Conservation (phyloP, 2,888 invertebrate genomes). For the Tachystola acroxantha region DNA sequence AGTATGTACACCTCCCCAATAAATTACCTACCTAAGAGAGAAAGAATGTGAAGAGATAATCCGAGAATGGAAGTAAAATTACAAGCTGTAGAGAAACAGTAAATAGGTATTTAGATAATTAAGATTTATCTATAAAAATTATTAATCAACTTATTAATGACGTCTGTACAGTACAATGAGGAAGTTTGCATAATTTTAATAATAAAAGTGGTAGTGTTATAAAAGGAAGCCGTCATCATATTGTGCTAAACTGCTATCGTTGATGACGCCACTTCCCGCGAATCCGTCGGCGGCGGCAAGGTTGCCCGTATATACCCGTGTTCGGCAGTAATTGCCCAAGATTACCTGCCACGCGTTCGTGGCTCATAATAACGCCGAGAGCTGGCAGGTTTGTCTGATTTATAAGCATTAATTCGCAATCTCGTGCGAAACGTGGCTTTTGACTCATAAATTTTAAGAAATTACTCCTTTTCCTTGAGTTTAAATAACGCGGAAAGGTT, state of each 20-base stretch:
- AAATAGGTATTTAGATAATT: too few relatives aligned
- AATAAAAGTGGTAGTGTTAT: not conserved
- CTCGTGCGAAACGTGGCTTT: conserved; percentile 18
- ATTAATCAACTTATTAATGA: too few relatives aligned
- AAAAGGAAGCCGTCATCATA: conserved; percentile 10
- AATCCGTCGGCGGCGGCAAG: conserved; percentile 36
- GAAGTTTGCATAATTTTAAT: not conserved
- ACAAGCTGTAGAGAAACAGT: too few relatives aligned
- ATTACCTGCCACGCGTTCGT: conserved; percentile 48
- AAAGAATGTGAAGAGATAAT: too few relatives aligned
- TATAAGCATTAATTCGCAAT: conserved; percentile 35
- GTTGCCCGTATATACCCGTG: conserved; percentile 28
- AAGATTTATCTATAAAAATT: too few relatives aligned
- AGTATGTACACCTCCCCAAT: too few relatives aligned
- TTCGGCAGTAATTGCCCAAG: conserved; percentile 50
- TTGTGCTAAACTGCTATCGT: conserved; percentile 20
- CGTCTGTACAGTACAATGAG: too few relatives aligned
- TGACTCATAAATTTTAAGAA: conserved; percentile 6
- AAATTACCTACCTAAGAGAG: too few relatives aligned
- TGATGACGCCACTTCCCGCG: conserved; percentile 42
- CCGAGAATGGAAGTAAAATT: too few relatives aligned
- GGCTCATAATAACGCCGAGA: conserved; percentile 42
- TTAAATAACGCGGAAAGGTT: too few relatives aligned
- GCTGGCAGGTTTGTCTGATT: conserved; percentile 35
- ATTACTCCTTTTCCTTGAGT: not conserved